Base-by-base conservation (phyloP, 2,888 invertebrate species). In the Drosophila gaucha region DNA sequence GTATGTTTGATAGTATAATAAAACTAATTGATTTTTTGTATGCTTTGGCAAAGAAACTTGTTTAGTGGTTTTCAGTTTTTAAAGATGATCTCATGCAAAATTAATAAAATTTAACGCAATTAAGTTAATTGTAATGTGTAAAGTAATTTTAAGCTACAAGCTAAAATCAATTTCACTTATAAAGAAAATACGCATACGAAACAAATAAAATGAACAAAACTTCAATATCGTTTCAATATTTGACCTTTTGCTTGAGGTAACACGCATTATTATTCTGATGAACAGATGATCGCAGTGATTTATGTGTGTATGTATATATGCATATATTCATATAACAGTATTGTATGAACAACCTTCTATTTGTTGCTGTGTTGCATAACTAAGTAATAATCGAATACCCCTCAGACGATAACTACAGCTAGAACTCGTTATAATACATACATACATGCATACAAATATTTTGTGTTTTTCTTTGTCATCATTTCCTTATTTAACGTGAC, bases 401-500 rank as follows among this genome's bases (percentile, higher is more conserved):
- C 24, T 56, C 31, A 49, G 47, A 57, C 52, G 60, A 49, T 35
- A 38, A 43, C 18, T 44, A 67, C 54, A 67, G 63, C 67, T 66
- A 49, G 49, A 49, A 35, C 49, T 35, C 8, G 33, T 33, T 49
- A n/a, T 35, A 35, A 14, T 49, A 12, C 14, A 50, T 31, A 38
- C n/a, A 16, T 1, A 39, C 0, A 38, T 6, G 22, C 6, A 28
- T n/a, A 20, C 9, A 36, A 6, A 16, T 2, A 28, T 20, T 20
- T 28, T 24, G 28, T 28, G 31, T 58, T 36, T 36, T 35, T 36
- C 55, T 57, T 83, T 70, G 79, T 86, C 72, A 71, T 68, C 74
- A 77, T 80, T 84, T 84, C 83, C 89, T 88, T 88, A 88, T 88
- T 84, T 77, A 84, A 88, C 56, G 62, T 84, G 82, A 84, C 88